Conservation (phyloP, 2,113 vertebrate species). For the Amphiprion percula region DNA sequence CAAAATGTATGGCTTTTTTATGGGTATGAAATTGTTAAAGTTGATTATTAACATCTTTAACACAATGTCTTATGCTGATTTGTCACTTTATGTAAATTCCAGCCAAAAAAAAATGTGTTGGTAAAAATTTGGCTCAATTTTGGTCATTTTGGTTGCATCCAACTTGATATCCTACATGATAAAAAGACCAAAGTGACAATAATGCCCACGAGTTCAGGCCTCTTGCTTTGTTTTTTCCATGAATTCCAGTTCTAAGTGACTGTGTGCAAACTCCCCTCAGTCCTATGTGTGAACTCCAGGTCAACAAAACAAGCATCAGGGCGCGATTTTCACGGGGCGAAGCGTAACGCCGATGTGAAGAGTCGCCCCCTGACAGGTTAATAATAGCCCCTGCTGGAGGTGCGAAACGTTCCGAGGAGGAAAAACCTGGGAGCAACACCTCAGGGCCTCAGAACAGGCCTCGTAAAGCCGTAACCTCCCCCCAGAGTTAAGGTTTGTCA, state of each 20-base stretch:
- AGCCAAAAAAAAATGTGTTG: too few relatives aligned
- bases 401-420: slow-evolving; percentile 76
- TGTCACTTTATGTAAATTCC: too few relatives aligned
- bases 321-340: slow-evolving; percentile 75
- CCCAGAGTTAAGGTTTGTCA: slow-evolving; percentile 24
- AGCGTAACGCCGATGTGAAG: slow-evolving; percentile 66
- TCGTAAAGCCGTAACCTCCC: slow-evolving; percentile 50
- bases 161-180: too few relatives aligned
- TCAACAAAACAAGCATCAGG: slow-evolving; percentile 69
- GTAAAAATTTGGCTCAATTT: too few relatives aligned
- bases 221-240: slow-evolving; percentile 14
- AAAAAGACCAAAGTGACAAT: too few relatives aligned
- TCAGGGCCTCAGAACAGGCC: slow-evolving; percentile 52
- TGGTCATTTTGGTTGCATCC: too few relatives aligned
- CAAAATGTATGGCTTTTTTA: too few relatives aligned
- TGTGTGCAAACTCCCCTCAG: slow-evolving; percentile 61
- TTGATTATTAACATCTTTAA: too few relatives aligned
- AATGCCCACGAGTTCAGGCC: too few relatives aligned
- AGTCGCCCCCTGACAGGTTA: slow-evolving; percentile 65
- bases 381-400: slow-evolving; percentile 78
- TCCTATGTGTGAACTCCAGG: slow-evolving; percentile 55
- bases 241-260: slow-evolving; percentile 25
- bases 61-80: too few relatives aligned
- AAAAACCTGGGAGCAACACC: slow-evolving; percentile 64
- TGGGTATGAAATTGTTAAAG: too few relatives aligned